These are phyloP conservation scores for Danionella dracula DNA, from an alignment of 2,797 vertebrate genomes.

Conservation along the genomic window DNA sequence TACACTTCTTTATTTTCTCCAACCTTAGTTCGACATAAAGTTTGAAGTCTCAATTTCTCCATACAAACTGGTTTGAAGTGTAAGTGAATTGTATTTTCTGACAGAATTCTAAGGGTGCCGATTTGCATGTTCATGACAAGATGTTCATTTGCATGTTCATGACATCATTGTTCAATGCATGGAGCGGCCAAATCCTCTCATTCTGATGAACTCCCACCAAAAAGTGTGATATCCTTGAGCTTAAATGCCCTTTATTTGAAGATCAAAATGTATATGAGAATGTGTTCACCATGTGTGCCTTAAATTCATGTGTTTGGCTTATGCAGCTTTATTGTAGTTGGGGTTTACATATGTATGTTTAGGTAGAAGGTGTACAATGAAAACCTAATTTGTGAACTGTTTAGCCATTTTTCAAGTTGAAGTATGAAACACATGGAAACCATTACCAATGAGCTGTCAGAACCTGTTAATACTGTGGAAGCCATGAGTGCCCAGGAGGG, in stretches of 20 bases:
- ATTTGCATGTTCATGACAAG: too few species aligned
- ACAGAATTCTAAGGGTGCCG: too few species aligned
- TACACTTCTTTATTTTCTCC: too few species aligned
- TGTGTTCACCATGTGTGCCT: slow-evolving; percentile 30
- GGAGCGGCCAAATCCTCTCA: too few species aligned
- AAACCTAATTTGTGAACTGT: slow-evolving; percentile 31
- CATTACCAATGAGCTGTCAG: slow-evolving; percentile 62
- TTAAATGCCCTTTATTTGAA: too few species aligned
- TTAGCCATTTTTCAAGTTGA: slow-evolving; percentile 42
- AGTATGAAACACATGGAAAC: slow-evolving; percentile 67
- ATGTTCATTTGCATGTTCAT: too few species aligned
- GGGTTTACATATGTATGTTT: slow-evolving; percentile 20
- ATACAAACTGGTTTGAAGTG: too few species aligned
- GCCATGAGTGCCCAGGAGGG: slow-evolving; percentile 58
- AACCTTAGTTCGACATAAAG: too few species aligned
- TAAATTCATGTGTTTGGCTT: slow-evolving; percentile 11
- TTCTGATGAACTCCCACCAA: slow-evolving; percentile 30
- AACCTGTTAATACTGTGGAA: slow-evolving; percentile 56
- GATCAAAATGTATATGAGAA: background rate
- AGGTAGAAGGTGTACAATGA: slow-evolving; percentile 23
- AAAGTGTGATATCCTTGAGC: slow-evolving; percentile 22
- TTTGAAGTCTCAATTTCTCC: too few species aligned
- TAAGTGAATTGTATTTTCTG: too few species aligned
- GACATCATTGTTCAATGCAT: too few species aligned
- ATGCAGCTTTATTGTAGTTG: slow-evolving; percentile 10